These are phyloP conservation scores for Thaleichthys pacificus DNA, from an alignment of 2,797 vertebrate genomes.

Conservation along the genomic window DNA sequence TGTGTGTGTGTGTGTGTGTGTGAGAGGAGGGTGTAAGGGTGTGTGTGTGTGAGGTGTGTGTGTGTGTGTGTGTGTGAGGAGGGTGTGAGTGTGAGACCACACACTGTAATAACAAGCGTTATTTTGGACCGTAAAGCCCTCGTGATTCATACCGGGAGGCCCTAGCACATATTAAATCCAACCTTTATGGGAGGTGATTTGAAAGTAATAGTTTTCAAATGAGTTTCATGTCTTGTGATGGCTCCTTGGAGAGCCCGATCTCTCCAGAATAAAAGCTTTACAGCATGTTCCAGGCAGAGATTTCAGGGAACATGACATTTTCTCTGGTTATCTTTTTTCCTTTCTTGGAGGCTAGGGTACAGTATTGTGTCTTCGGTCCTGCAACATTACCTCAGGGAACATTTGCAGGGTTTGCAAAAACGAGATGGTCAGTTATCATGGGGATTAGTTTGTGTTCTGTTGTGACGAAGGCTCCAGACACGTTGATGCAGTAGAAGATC, in stretches of 20 bases:
- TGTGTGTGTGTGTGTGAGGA: constrained; percentile 35
- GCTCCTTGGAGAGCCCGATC: constrained; percentile 31
- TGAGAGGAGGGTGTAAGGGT: background rate
- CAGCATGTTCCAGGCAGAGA: background rate
- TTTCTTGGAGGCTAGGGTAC: constrained; percentile 16
- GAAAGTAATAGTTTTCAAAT: constrained; percentile 56
- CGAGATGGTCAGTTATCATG: background rate
- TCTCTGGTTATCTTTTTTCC: constrained; percentile 1
- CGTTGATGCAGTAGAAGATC: background rate
- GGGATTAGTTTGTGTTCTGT: background rate
- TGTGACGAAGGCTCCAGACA: background rate
- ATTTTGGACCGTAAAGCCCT: constrained; percentile 50
- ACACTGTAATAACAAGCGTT: constrained; percentile 41
- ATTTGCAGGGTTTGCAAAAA: constrained; percentile 24
- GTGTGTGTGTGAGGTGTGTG: constrained; percentile 17
- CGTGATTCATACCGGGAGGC: constrained; percentile 46
- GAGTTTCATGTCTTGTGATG: constrained; percentile 45
- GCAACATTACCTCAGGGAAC: constrained; percentile 2
- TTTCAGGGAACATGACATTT: background rate
- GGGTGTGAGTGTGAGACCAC: constrained; percentile 37
- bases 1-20: constrained; percentile 30
- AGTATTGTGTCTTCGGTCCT: background rate
- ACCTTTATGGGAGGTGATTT: constrained; percentile 49
- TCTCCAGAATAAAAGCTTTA: constrained; percentile 38
- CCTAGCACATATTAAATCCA: constrained; percentile 45